Base-by-base conservation (phyloP, 2,888 invertebrate species). In the Campoplex nolae region DNA sequence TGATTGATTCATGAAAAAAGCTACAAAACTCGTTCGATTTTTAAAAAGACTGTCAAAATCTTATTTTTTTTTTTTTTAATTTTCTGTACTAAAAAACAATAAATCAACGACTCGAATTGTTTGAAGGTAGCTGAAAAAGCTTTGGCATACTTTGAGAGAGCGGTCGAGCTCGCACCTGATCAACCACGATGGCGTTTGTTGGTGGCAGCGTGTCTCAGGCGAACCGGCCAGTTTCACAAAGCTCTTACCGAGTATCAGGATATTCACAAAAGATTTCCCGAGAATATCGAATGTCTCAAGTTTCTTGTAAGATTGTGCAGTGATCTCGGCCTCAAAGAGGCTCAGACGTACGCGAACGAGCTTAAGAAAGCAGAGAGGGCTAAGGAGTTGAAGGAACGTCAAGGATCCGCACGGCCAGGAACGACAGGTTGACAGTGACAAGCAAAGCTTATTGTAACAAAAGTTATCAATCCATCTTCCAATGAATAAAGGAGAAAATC, bases 261-360 rank as follows among this genome's bases (percentile, higher is more conserved):
- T 89, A 97, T 99, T 91, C 97, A 99, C 93, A 95, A 96, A 32
- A 96, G 97, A 89, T 99, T 99, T 94, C 99, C 99, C 0, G 99
- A 99, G 88, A 99, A 99, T 94, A 96, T 98, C 0, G 98, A 99
- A 93, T 99, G 99, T 95, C 95, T 99, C 78, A 97, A 98, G 94
- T 96, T 98, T 93, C 95, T 99, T 91, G 97, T 98, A n/a, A 96
- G 98, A 90, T 95, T 99, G 75, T 97, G 98, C 92, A 97, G 97
- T 54, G 98, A 99, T 93, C 96, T 99, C 91, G 99, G 99, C 0
- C 96, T 99, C 92, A 96, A 97, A 58, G 99, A 99, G 92, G 97
- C 98, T 0, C 97, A 97, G 88, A 96, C 97, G 32, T 99, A 99
- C 95, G 96, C 97, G 0, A 95, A 96, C 54, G 98, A 98, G 93